These are phyloP conservation scores for Wiebesia pumilae DNA, from an alignment of 1,140 invertebrate genomes.

Conservation along the genomic window DNA sequence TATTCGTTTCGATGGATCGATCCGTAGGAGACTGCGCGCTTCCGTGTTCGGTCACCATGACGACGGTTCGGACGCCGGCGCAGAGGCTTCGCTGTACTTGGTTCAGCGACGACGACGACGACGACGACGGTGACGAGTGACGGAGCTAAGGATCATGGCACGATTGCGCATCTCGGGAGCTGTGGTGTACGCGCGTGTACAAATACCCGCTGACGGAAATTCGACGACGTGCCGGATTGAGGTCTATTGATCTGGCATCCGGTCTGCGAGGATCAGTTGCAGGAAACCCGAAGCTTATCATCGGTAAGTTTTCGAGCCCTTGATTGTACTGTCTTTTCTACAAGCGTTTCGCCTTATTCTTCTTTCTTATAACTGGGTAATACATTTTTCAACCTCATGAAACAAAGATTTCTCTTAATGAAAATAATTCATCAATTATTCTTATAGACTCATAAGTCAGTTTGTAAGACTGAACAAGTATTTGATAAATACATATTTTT, in stretches of 20 bases:
- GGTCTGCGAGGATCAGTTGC: constrained; percentile 60
- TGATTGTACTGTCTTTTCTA: background rate
- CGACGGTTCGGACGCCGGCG: constrained; percentile 64
- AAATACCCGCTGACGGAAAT: background rate
- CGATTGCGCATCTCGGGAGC: too few species aligned
- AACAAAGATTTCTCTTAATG: too few species aligned
- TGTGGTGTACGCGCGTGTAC: background rate
- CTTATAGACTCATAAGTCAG: too few species aligned
- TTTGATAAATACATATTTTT: too few species aligned
- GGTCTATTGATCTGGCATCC: constrained; percentile 61
- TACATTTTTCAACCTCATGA: too few species aligned
- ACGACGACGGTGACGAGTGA: background rate
- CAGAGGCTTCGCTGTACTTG: constrained; percentile 53
- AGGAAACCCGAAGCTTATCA: constrained; percentile 54
- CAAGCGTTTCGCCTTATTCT: too few species aligned
- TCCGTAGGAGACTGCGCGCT: constrained; percentile 53
- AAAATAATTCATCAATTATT: too few species aligned
- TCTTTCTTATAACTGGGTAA: too few species aligned
- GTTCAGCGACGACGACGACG: background rate
- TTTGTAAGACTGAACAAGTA: background rate
- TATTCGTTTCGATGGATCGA: constrained; percentile 64
- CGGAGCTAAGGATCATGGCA: too few species aligned
- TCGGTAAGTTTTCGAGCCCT: constrained; percentile 6
- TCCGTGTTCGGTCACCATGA: constrained; percentile 63
- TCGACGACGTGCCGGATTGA: too few species aligned